Base-by-base conservation (phyloP, 2,113 vertebrate species). In the Cichladusa arquata region DNA sequence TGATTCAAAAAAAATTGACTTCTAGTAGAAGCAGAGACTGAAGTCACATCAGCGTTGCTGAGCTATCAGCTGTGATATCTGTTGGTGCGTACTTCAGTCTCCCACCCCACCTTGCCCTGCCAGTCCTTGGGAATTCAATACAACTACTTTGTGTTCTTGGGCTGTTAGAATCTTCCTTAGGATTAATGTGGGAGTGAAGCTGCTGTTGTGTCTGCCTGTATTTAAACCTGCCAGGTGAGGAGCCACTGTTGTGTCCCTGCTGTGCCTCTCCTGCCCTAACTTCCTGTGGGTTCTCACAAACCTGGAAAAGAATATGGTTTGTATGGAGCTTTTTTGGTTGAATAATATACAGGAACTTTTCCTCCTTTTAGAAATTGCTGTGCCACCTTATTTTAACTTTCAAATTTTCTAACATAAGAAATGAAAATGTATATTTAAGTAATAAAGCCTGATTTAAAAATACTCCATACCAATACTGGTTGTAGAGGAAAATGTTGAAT, bases 401-500 rank as follows among this genome's bases (percentile, higher is more conserved):
- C 6, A 62, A 0, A 8, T 56, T 81, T 89, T 91, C 29, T 56
- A 56, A 40, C 8, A 3, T 38, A 22, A 66, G 51, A 42, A 81
- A 56, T 50, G 19, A 67, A 81, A 70, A 13, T 1, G 1, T 42
- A 0, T 20, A 5, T 47, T 18, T 38, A 31, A 78, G 22, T 86
- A 74, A 56, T 38, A 40, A 57, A 48, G 10, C 60, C 19, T 28
- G n/a, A 61, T 88, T 88, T 82, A 57, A 64, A 93, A 72, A 34
- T 60, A 44, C 2, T n/a, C 8, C 2, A 0, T 76, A 33, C 15
- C 10, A 18, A 2, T 74, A 33, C 24, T 40, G 5, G 3, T 65
- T 48, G 29, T 69, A 57, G 48, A 72, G 11, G 34, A 87, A 90
- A 80, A 69, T 0, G 5, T 16, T 67, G 36, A n/a, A 19, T 51